A percentile compares a stretch with the other conserved stretches of the same genome.
phyloP scores from a whole-genome alignment of 2,888 invertebrate genomes.

The Acrobasis suavella region DNA sequence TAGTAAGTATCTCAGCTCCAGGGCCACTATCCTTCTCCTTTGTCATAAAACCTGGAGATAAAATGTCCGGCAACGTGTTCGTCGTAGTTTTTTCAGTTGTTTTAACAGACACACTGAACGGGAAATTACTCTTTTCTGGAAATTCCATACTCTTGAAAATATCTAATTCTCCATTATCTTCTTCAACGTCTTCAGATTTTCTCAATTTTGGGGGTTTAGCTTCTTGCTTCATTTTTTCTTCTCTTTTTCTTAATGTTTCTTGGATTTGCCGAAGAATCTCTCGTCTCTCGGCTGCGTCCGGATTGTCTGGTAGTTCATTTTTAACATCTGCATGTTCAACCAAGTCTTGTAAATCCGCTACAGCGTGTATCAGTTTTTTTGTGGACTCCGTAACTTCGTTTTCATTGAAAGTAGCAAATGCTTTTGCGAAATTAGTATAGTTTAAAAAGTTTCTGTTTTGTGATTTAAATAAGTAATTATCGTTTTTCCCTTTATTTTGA shows the following conservation, averaged over 20 bases:
- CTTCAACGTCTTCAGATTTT: neutral
- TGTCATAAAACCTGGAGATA: neutral
- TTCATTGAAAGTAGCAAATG: neutral
- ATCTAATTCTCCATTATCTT: neutral
- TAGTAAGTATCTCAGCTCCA: neutral
- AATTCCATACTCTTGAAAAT: neutral
- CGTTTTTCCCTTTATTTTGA: neutral
- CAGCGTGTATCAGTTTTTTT: neutral
- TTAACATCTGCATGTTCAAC: neutral
- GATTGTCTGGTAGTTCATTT: neutral
- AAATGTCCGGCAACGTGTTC: neutral
- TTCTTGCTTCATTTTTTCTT: neutral
- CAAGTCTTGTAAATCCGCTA: neutral
- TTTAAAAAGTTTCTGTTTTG: neutral
- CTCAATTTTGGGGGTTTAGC: neutral
- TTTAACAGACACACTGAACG: neutral
- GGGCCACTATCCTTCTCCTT: neutral
- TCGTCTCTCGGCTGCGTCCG: neutral
- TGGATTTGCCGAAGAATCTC: neutral
- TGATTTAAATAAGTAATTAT: neutral
- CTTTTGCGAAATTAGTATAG: neutral
- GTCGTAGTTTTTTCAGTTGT: neutral
- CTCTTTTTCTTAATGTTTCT: neutral
- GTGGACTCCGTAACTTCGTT: neutral
- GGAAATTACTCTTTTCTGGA: neutral